Evolutionary conservation across 2,888 invertebrate species (phyloP).

Genomic region (Tetragonula carbonaria): DNA sequence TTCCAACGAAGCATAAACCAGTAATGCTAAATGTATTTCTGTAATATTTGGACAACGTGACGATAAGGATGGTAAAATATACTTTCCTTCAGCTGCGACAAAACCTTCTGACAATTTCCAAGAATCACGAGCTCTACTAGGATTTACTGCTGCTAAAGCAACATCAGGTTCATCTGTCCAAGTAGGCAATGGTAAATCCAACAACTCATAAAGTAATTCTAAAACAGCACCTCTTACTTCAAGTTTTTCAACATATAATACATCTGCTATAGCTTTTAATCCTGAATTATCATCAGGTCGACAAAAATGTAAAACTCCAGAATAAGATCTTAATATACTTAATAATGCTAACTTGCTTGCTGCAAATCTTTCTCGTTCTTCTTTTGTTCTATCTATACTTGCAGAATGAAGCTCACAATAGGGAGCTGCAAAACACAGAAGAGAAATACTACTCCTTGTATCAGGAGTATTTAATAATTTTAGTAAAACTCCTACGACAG

Average conservation of each 20-base stretch:
- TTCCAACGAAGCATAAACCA: conserved; percentile 95
- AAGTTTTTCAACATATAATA: conserved; percentile 93
- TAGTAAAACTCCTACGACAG: conserved; percentile 94
- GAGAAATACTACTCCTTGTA: conserved; percentile 92
- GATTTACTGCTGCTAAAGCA: conserved; percentile 95
- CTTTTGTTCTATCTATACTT: conserved; percentile 80
- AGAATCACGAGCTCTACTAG: conserved; percentile 88
- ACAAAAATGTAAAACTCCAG: conserved; percentile 95
- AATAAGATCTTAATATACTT: conserved; percentile 95
- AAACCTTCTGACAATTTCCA: conserved; percentile 97
- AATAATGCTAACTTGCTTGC: conserved; percentile 93
- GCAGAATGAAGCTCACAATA: conserved; percentile 94
- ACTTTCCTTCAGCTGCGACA: conserved; percentile 95
- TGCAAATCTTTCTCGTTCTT: conserved; percentile 91
- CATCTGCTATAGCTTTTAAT: conserved; percentile 91
- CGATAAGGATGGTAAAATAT: conserved; percentile 93
- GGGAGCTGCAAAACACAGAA: conserved; percentile 95
- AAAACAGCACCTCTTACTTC: conserved; percentile 97
- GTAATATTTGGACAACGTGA: conserved; percentile 94
- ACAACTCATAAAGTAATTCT: conserved; percentile 95
- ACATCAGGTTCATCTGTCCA: conserved; percentile 97
- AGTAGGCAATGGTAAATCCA: conserved; percentile 94
- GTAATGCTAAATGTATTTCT: conserved; percentile 94
- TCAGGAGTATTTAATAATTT: conserved; percentile 93
- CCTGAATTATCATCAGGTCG: conserved; percentile 91